Percentiles rank a stretch among this genome's conserved stretches.
Evolutionary conservation across 2,113 vertebrate genomes (phyloP).

Genomic region (Myxocyprinus asiaticus): DNA sequence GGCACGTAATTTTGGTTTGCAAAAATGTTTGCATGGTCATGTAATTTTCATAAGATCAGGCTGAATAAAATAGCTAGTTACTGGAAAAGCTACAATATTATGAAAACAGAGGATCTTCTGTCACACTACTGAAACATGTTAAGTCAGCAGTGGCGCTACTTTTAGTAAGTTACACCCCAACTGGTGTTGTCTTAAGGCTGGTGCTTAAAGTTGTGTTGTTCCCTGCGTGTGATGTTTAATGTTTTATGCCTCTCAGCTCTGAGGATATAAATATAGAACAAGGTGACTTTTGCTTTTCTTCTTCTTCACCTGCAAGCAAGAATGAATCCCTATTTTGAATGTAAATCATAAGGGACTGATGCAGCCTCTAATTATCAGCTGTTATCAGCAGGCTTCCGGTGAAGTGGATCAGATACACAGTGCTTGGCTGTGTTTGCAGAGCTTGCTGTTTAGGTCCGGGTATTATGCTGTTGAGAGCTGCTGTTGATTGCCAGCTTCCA

Average conservation of each 20-base stretch:
- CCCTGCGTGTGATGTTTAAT: slow-evolving; percentile 58
- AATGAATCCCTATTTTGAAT: slow-evolving; percentile 46
- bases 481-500: slow-evolving; percentile 62
- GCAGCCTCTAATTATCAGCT: slow-evolving; percentile 63
- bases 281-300: slow-evolving; percentile 67
- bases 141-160: no score
- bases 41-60: no score
- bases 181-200: slow-evolving; percentile 63
- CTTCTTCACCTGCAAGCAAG: slow-evolving; percentile 41
- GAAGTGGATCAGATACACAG: slow-evolving; percentile 35
- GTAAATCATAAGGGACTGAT: slow-evolving; percentile 45
- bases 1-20: no score
- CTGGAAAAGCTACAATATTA: no score
- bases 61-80: no score
- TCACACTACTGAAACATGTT: no score
- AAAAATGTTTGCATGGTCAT: no score
- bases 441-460: slow-evolving; percentile 11
- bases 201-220: slow-evolving; percentile 55
- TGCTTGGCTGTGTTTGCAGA: slow-evolving; percentile 26
- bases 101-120: no score
- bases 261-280: slow-evolving; percentile 70
- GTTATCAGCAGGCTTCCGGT: slow-evolving; percentile 28
- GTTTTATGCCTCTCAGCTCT: slow-evolving; percentile 53
- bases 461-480: slow-evolving; percentile 43
- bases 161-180: no score